Percentiles rank a stretch among this genome's conserved stretches.
These are phyloP conservation scores for Elegia similella DNA, from an alignment of 2,888 invertebrate genomes.

Conservation along the genomic window DNA sequence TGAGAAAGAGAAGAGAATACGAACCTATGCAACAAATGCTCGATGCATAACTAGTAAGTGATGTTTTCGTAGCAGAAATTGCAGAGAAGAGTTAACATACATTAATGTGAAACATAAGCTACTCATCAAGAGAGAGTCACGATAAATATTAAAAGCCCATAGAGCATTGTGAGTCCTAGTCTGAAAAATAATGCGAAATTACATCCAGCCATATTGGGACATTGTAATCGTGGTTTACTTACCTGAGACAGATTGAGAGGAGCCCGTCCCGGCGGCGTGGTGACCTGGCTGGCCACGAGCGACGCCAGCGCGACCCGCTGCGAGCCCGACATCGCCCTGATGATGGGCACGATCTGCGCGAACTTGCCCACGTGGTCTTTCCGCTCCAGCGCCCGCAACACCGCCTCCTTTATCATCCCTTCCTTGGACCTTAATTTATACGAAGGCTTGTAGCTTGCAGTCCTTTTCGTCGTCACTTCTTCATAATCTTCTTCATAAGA, in stretches of 20 bases:
- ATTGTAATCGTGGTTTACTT: constrained; percentile 61
- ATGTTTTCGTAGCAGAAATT: too few species aligned
- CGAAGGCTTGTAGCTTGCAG: constrained; percentile 55
- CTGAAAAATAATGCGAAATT: too few species aligned
- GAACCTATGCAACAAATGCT: too few species aligned
- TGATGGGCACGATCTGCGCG: constrained; percentile 83
- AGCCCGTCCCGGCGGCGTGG: constrained; percentile 74
- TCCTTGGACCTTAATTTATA: constrained; percentile 62
- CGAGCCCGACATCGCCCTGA: constrained; percentile 83
- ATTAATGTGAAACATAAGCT: too few species aligned
- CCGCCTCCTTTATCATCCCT: constrained; percentile 73
- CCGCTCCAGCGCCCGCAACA: constrained; percentile 80
- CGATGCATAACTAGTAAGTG: too few species aligned
- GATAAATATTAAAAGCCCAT: too few species aligned
- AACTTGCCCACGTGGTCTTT: constrained; percentile 82
- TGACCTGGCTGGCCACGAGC: constrained; percentile 83
- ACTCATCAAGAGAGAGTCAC: too few species aligned
- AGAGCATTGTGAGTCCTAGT: too few species aligned
- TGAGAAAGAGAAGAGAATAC: too few species aligned
- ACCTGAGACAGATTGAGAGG: constrained; percentile 83
- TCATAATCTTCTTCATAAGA: constrained; percentile 57
- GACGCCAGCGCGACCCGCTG: constrained; percentile 84
- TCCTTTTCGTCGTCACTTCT: constrained; percentile 44
- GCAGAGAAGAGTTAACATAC: too few species aligned
- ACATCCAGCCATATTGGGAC: too few species aligned